phyloP scores from a whole-genome alignment of 1,140 invertebrate genomes.

The Vollenhovia emeryi region DNA sequence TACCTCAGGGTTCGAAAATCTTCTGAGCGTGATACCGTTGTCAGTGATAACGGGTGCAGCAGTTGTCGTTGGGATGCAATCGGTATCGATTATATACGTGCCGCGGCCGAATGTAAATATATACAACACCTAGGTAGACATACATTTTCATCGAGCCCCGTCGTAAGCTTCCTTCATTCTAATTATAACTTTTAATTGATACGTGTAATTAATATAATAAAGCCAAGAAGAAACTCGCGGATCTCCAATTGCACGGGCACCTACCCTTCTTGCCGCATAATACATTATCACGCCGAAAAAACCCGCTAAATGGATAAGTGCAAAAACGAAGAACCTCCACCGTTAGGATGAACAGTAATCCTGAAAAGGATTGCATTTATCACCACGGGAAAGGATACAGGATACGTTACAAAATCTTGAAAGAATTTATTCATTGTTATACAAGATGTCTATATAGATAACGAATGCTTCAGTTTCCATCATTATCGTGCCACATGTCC shows the following conservation, averaged over 20 bases:
- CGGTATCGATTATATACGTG: conserved; percentile 45
- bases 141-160: conserved; percentile 34
- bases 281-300: neutral
- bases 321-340: neutral
- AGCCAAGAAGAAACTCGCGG: conserved; percentile 32
- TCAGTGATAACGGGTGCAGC: conserved; percentile 37
- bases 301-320: neutral
- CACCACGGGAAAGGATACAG: neutral
- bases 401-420: neutral
- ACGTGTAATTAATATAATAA: conserved; percentile 70
- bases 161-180: conserved; percentile 70
- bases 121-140: conserved; percentile 34
- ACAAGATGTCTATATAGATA: neutral
- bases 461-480: neutral
- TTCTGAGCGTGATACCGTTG: conserved; percentile 31
- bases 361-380: neutral
- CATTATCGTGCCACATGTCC: neutral
- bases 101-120: conserved; percentile 46
- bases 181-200: conserved; percentile 76
- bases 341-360: neutral
- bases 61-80: conserved; percentile 24
- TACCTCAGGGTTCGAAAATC: conserved; percentile 8
- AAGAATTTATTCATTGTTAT: neutral
- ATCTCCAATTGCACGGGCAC: conserved; percentile 45
- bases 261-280: neutral